phyloP scores from a whole-genome alignment of 2,888 invertebrate genomes.

The Macaria notata region DNA sequence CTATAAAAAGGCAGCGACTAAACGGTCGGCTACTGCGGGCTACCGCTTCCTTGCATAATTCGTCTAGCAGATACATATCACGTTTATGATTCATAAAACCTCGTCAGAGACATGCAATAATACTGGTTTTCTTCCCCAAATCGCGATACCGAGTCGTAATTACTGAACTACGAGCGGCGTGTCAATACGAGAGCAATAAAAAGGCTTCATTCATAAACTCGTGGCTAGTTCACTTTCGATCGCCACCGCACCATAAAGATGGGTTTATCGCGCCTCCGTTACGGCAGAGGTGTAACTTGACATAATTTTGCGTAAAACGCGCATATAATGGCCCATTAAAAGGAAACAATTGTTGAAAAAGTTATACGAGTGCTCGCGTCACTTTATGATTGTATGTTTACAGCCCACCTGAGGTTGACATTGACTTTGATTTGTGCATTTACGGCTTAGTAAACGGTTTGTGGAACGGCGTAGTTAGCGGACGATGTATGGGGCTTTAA shows the following conservation, averaged over 20 bases:
- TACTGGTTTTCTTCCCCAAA: slow-evolving; percentile 73
- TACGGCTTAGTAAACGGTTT: slow-evolving; percentile 71
- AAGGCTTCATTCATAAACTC: slow-evolving; percentile 75
- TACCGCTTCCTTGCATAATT: slow-evolving; percentile 40
- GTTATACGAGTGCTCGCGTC: slow-evolving; percentile 79
- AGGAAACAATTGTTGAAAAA: slow-evolving; percentile 82
- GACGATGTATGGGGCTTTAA: slow-evolving; percentile 37
- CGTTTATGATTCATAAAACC: slow-evolving; percentile 78
- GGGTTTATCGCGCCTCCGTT: slow-evolving; percentile 77
- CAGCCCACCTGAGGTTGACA: slow-evolving; percentile 78
- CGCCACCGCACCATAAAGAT: slow-evolving; percentile 76
- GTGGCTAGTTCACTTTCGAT: slow-evolving; percentile 73
- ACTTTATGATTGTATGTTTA: slow-evolving; percentile 81
- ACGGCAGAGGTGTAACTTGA: slow-evolving; percentile 79
- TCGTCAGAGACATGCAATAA: slow-evolving; percentile 70
- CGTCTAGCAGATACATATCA: slow-evolving; percentile 67
- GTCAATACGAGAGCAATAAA: slow-evolving; percentile 78
- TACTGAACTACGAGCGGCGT: slow-evolving; percentile 69
- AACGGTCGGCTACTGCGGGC: slow-evolving; percentile 29
- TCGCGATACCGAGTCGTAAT: slow-evolving; percentile 71
- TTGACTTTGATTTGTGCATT: slow-evolving; percentile 81
- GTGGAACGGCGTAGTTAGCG: slow-evolving; percentile 53
- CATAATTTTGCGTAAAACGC: slow-evolving; percentile 81
- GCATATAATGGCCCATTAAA: slow-evolving; percentile 81
- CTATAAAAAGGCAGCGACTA: slow-evolving; percentile 59